Conservation (phyloP, 2,113 vertebrate genomes). For the Aix galericulata region DNA sequence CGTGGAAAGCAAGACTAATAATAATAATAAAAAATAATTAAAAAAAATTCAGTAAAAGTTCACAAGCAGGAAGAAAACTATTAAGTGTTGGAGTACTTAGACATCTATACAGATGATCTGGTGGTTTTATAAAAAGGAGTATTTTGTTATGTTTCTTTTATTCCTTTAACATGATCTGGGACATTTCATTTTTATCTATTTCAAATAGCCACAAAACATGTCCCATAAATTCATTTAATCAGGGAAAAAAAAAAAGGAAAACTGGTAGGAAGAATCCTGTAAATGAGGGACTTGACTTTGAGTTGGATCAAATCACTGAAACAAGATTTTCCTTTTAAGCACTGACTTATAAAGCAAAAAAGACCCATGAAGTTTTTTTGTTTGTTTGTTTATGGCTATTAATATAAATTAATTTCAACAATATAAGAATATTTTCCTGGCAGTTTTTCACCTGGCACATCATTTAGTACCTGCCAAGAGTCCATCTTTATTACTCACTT, state of each 20-base stretch:
- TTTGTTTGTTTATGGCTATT: background rate
- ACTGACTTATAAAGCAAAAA: background rate
- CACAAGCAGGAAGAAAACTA: background rate
- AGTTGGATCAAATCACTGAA: background rate
- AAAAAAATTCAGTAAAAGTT: background rate
- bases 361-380: too few relatives aligned
- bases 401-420: background rate
- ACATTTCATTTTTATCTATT: background rate
- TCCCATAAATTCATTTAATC: background rate
- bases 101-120: background rate
- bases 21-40: background rate
- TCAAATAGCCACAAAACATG: background rate
- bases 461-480: background rate
- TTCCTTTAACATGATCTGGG: background rate
- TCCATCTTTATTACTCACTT: background rate
- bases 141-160: background rate
- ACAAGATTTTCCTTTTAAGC: background rate
- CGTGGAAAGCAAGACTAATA: background rate
- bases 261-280: background rate
- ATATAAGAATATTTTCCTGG: background rate
- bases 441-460: background rate
- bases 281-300: background rate
- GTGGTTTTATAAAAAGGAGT: background rate
- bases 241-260: too few relatives aligned
- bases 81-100: too few relatives aligned